Evolutionary conservation across 2,113 vertebrate species (phyloP).

Genomic region (Gallinago media): DNA sequence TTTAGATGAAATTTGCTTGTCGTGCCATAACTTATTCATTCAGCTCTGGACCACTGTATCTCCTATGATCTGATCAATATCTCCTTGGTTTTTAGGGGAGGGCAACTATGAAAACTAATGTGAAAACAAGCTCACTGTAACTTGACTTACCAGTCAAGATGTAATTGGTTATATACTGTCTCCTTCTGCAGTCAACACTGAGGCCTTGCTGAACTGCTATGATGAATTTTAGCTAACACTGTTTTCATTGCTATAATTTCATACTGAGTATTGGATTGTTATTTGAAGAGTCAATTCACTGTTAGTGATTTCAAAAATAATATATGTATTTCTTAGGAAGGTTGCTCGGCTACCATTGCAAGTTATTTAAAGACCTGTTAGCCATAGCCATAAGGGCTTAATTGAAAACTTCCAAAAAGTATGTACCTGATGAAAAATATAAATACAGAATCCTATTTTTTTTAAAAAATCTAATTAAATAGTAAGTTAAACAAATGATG

Average conservation of each 20-base stretch:
- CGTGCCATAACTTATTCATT: neutral
- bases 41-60: neutral
- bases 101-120: neutral
- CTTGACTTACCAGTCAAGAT: neutral
- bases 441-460: neutral
- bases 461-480: neutral
- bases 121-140: neutral
- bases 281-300: neutral
- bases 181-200: neutral
- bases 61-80: neutral
- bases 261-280: neutral
- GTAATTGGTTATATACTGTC: neutral
- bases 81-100: neutral
- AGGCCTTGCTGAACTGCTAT: neutral
- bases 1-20: neutral
- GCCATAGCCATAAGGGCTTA: neutral
- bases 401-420: neutral
- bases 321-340: neutral
- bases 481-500: neutral
- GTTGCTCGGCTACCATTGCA: neutral
- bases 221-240: neutral
- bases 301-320: neutral
- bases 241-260: neutral
- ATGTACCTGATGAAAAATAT: neutral
- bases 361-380: constrained; percentile 1